These are phyloP conservation scores for Xenopus borealis DNA, from an alignment of 2,113 vertebrate species.

Conservation along the genomic window DNA sequence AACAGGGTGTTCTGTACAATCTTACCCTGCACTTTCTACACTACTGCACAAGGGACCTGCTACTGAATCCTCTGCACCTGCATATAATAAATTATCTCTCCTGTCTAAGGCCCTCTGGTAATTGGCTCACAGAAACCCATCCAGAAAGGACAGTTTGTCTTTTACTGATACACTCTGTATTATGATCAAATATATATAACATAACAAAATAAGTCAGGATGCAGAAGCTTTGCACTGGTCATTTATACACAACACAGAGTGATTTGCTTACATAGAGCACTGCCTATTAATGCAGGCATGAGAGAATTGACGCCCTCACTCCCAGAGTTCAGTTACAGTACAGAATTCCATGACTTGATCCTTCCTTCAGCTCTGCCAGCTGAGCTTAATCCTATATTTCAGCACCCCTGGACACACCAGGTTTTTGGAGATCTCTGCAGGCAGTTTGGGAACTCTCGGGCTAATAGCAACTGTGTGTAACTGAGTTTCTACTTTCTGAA, in stretches of 20 bases:
- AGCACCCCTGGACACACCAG: neutral
- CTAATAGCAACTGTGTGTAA: neutral
- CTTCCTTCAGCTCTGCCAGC: neutral
- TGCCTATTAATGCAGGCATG: neutral
- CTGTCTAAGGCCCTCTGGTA: neutral
- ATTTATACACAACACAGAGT: neutral
- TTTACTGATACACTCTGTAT: neutral
- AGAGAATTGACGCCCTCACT: neutral
- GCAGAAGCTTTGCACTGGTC: neutral
- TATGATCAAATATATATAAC: neutral
- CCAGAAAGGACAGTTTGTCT: neutral
- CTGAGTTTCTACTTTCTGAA: neutral
- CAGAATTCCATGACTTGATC: conserved; percentile 2
- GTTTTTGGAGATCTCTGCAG: neutral
- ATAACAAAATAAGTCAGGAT: neutral
- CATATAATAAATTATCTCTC: conserved; percentile 7
- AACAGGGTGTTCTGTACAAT: conserved; percentile 4
- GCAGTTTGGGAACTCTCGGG: neutral
- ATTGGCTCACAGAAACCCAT: neutral
- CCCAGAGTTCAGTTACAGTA: neutral
- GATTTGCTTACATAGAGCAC: neutral
- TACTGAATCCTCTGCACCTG: conserved; percentile 9
- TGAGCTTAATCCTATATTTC: neutral
- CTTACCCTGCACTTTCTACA: neutral
- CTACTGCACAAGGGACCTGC: neutral